Base-by-base conservation (phyloP, 2,797 vertebrate genomes). In the Otus scops region DNA sequence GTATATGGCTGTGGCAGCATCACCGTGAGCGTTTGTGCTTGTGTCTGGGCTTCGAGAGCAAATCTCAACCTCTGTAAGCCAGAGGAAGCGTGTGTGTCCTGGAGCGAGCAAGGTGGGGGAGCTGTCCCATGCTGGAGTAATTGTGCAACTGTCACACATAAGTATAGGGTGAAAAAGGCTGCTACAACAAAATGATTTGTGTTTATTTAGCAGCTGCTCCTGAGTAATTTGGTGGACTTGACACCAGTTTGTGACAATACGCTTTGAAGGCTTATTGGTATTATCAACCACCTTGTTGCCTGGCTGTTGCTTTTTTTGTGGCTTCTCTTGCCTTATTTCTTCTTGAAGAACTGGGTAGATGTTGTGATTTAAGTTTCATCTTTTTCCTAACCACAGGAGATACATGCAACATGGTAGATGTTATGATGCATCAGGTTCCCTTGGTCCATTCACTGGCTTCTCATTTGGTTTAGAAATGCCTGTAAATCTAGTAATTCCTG, bases 371-470 rank as follows among this genome's bases (percentile, higher is more conserved):
- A 53, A 76, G 16, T 80, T 89, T 64, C 73, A 51, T 59, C 10
- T 81, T 70, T 78, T 41, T 74, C 7, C 47, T 79, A 39, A 77
- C 26, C 6, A 4, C 8, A 23, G 24, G 59, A 73, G 63, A 26
- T 75, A 41, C 10, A 5, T 2, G 1, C 0, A 1, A 3, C 27
- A 1, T 39, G 28, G n/a, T 60, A 1, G 2, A 9, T 57, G 10
- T 3, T 51, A 48, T 5, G 47, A 48, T 0, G 1, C 4, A 14
- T 74, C 23, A 27, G 17, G 45, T 87, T 92, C 53, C 21, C 39
- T 51, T 45, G 19, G n/a, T 88, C 47, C 0, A 0, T 81, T 93
- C 39, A 18, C 39, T 88, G 69, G 10, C 30, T 81, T 90, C 63
- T 93, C 28, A 5, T 79, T 78, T 74, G 28, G 8, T 85, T 92